These are phyloP conservation scores for Clusia tigrina DNA, from an alignment of 2,888 invertebrate species.

Conservation along the genomic window DNA sequence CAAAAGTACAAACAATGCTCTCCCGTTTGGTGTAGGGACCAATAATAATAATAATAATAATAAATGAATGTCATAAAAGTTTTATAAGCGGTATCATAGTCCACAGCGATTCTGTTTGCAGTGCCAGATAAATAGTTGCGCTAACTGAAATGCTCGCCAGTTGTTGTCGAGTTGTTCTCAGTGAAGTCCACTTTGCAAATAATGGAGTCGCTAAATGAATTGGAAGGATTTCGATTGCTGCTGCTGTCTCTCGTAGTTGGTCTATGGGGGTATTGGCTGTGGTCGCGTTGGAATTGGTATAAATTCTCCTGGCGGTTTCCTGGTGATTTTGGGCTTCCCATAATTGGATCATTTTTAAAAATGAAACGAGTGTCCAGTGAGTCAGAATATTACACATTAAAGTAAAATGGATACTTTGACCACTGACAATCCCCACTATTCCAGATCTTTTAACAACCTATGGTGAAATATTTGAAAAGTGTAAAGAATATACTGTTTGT, in stretches of 20 bases:
- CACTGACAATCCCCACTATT: not conserved
- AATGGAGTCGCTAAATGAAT: no score
- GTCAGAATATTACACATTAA: not conserved
- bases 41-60: no score
- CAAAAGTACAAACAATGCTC: no score
- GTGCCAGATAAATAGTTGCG: no score
- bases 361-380: slow-evolving; percentile 19
- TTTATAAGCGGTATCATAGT: no score
- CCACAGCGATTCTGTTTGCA: no score
- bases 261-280: not conserved
- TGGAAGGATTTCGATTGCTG: slow-evolving; percentile 13
- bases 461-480: not conserved
- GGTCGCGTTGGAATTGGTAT: not conserved
- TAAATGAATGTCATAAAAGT: no score
- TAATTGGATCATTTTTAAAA: not conserved
- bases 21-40: no score
- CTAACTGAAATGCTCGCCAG: no score
- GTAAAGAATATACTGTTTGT: not conserved
- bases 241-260: not conserved
- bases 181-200: no score
- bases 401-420: not conserved
- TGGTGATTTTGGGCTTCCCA: not conserved
- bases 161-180: no score
- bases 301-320: not conserved
- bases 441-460: not conserved